These are phyloP conservation scores for Octopus sinensis DNA, from an alignment of 1,140 invertebrate genomes.

Conservation along the genomic window DNA sequence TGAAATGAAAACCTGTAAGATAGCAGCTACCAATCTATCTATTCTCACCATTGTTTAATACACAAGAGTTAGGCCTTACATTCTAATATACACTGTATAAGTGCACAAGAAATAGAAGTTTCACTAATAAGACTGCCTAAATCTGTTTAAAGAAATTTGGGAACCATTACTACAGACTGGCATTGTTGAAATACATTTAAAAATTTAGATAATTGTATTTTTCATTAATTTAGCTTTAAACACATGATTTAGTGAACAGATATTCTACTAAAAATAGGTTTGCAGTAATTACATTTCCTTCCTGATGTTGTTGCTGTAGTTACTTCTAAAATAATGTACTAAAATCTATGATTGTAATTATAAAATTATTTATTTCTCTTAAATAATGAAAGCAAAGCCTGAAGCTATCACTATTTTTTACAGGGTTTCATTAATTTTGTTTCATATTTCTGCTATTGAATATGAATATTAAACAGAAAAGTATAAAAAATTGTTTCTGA, in stretches of 20 bases:
- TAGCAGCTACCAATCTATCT: no score
- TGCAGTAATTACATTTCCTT: not conserved
- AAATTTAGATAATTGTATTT: no score
- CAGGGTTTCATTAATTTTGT: not conserved
- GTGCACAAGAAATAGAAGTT: no score
- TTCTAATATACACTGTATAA: no score
- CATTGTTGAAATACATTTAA: no score
- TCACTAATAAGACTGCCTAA: no score
- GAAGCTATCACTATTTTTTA: not conserved
- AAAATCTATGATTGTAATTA: not conserved
- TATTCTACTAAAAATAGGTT: not conserved
- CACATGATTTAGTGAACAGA: slow-evolving; percentile 2
- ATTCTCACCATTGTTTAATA: no score
- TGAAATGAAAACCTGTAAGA: no score
- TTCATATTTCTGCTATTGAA: not conserved
- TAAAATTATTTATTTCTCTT: not conserved
- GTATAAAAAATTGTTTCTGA: no score
- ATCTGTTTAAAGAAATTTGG: no score
- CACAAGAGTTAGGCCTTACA: no score
- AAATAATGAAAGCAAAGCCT: slow-evolving; percentile 4
- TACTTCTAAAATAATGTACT: not conserved
- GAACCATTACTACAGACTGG: no score
- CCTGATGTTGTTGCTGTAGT: not conserved
- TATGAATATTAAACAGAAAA: not conserved
- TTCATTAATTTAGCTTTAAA: not conserved